Evolutionary conservation across 2,113 vertebrate species (phyloP).

Genomic region (Corythoichthys intestinalis): DNA sequence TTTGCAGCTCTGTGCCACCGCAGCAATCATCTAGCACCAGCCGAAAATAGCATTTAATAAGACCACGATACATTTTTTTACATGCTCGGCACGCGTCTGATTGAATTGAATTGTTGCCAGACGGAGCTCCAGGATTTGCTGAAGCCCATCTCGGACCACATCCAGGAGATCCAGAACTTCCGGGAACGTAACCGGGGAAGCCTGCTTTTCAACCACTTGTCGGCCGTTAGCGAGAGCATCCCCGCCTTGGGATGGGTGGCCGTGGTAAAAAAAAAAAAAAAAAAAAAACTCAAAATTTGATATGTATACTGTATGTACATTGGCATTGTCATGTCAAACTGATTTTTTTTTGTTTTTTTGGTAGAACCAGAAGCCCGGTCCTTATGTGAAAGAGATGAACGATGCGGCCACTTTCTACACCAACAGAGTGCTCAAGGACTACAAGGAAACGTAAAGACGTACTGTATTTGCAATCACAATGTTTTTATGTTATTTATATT

Average conservation of each 20-base stretch:
- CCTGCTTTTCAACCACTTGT: slow-evolving; percentile 92
- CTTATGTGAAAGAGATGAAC: slow-evolving; percentile 99
- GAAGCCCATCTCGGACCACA: slow-evolving; percentile 91
- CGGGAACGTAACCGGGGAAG: slow-evolving; percentile 90
- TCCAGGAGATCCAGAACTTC: slow-evolving; percentile 92
- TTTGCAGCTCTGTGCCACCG: not conserved
- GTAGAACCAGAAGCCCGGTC: slow-evolving; percentile 91
- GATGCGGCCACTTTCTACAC: slow-evolving; percentile 98
- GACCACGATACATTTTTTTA: not conserved
- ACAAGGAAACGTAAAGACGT: slow-evolving; percentile 84
- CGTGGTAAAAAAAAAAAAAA: slow-evolving; percentile 70
- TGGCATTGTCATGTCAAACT: not conserved
- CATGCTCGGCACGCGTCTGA: not conserved
- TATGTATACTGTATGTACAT: not conserved
- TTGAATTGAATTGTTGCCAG: slow-evolving; percentile 54
- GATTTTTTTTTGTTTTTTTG: slow-evolving; percentile 31
- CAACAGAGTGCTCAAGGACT: slow-evolving; percentile 97
- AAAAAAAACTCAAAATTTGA: too few species aligned
- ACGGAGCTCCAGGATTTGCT: slow-evolving; percentile 80
- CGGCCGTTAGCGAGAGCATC: slow-evolving; percentile 94
- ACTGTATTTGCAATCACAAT: too few species aligned
- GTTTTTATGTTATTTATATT: not conserved
- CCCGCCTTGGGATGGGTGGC: slow-evolving; percentile 95
- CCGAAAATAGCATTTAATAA: not conserved
- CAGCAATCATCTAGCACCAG: not conserved